phyloP scores from a whole-genome alignment of 2,888 invertebrate genomes.

The Lamellibrachia columna region DNA sequence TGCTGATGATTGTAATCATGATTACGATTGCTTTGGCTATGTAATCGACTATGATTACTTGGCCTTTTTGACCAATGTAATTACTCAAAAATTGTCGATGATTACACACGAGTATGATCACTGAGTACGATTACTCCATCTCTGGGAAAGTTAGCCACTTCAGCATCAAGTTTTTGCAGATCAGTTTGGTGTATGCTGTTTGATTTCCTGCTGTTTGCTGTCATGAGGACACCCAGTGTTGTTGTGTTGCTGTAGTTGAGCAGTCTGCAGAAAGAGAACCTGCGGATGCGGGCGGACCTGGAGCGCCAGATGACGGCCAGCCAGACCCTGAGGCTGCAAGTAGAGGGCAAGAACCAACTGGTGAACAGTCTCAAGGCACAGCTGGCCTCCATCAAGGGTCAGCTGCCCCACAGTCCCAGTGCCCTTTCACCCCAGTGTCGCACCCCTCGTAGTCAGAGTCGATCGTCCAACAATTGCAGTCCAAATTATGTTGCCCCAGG shows the following conservation, averaged over 20 bases:
- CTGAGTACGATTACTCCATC: no score
- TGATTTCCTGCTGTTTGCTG: no score
- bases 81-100: no score
- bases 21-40: no score
- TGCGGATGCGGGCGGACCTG: conserved; percentile 54
- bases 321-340: conserved; percentile 58
- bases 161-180: no score
- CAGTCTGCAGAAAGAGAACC: conserved; percentile 61
- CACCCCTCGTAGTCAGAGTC: not conserved
- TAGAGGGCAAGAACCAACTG: conserved; percentile 59
- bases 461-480: not conserved
- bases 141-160: no score
- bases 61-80: no score
- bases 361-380: conserved; percentile 55
- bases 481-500: not conserved
- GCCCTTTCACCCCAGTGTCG: not conserved
- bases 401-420: not conserved
- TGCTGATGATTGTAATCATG: no score
- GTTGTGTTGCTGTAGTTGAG: conserved; percentile 48
- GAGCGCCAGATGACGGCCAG: conserved; percentile 57
- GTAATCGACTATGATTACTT: no score
- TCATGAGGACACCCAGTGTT: no score
- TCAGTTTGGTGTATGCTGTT: no score
- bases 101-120: no score
- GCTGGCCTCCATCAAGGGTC: conserved; percentile 36